Evolutionary conservation across 2,113 vertebrate genomes (phyloP), one percentile per base, ranked within the genome.

Genomic region (Scatophagus argus): DNA sequence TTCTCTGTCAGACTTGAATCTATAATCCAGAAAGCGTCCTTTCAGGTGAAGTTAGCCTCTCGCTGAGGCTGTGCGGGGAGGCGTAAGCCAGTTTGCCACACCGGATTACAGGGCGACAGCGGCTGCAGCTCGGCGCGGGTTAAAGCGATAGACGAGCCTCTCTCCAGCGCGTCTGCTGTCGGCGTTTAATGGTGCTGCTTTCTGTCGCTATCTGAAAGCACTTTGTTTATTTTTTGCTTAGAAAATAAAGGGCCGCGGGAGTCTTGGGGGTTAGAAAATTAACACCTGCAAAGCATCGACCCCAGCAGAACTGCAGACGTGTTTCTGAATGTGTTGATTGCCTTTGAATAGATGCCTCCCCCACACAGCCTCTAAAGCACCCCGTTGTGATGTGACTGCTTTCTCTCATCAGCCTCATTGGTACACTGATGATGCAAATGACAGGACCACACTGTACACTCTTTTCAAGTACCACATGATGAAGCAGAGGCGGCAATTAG

Each of bases 21-120:
- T 52, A 2, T 82, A 84, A 89, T 87, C 81, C 81, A 3, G 43
- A 6, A 14, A 51, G 51, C 34, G 31, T 29, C 25, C 49, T 74
- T 82, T 83, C 69, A 82, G 84, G 87, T 76, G 86, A 70, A 43
- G 82, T 70, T 65, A 62, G 81, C 71, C 54, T 14, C 85, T 83
- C 23, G 43, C 69, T 21, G 70, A 12, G 51, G 66, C 49, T 23
- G 47, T 58, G 62, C 43, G 3, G 72, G 75, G 70, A 69, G 44
- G 7, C 59, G 9, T 84, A 86, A 89, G 43, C 84, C 67, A 31
- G 85, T 89, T 87, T 74, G 59, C 72, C 77, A 68, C 81, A 51
- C 55, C 5, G 54, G 86, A 89, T 92, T 89, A 88, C 77, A 62
- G 47, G 52, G 65, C 47, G 65, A 70, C 85, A 54, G 60, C 56